Conservation (phyloP, 2,888 invertebrate species). For the Sialis fuliginosa region DNA sequence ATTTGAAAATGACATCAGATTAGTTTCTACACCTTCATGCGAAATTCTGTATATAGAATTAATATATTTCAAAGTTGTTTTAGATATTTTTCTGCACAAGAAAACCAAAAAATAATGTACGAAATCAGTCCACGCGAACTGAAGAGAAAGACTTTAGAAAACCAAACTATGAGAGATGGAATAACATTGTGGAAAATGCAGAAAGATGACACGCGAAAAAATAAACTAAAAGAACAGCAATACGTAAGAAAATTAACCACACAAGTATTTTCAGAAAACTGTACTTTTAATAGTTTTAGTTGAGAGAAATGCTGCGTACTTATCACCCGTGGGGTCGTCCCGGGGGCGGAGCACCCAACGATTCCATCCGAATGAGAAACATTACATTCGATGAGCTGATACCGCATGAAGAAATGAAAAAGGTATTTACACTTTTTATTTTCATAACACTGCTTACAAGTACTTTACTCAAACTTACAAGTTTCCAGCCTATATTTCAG, state of each 20-base stretch:
- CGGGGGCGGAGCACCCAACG: slow-evolving; percentile 55
- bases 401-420: slow-evolving; percentile 34
- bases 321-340: slow-evolving; percentile 68
- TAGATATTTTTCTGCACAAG: no score
- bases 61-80: no score
- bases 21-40: no score
- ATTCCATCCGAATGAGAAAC: slow-evolving; percentile 43
- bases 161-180: slow-evolving; percentile 13
- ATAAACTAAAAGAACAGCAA: slow-evolving; percentile 19
- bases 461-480: neutral
- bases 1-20: no score
- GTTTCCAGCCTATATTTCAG: neutral
- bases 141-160: neutral
- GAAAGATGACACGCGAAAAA: slow-evolving; percentile 16
- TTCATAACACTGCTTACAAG: neutral
- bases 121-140: neutral
- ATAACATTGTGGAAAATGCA: slow-evolving; percentile 18
- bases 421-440: slow-evolving; percentile 20
- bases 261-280: no score
- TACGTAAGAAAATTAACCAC: slow-evolving; percentile 14
- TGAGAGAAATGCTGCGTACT: slow-evolving; percentile 46
- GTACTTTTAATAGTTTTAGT: slow-evolving; percentile 21
- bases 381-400: slow-evolving; percentile 46
- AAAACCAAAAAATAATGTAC: neutral
- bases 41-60: no score